These are phyloP conservation scores for Heterohyrax brucei DNA, from an alignment of 2,797 vertebrate species.

Conservation along the genomic window DNA sequence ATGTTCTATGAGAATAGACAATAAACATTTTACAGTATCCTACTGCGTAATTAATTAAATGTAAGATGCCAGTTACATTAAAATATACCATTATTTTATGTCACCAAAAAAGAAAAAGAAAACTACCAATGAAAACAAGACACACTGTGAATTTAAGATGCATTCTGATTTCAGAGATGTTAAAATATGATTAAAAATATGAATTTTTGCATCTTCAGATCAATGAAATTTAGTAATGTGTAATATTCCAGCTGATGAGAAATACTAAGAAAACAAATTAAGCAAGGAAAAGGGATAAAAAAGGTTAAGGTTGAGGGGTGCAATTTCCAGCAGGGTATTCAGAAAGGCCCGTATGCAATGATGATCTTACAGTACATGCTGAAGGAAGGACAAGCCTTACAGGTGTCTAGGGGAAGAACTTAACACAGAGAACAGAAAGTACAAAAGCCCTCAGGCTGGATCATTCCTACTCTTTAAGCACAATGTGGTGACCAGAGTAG, in stretches of 20 bases:
- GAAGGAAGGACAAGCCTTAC: not conserved
- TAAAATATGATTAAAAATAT: not conserved
- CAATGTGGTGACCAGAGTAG: not conserved
- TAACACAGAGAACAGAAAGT: not conserved
- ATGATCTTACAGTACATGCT: not conserved
- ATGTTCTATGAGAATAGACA: not conserved
- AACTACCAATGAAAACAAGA: constrained; percentile 20
- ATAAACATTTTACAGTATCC: not conserved
- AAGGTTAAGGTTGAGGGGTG: not conserved
- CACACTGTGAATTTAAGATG: not conserved
- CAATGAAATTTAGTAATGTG: not conserved
- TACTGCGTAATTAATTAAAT: not conserved
- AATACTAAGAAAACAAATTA: not conserved
- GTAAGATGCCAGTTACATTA: not conserved
- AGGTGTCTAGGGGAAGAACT: not conserved
- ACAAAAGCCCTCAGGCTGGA: not conserved
- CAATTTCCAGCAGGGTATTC: not conserved
- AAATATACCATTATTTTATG: not conserved
- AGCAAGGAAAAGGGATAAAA: not conserved
- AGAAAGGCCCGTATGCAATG: not conserved
- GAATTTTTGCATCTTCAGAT: not conserved
- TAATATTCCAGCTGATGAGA: not conserved
- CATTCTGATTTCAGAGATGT: not conserved
- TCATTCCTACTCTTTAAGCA: not conserved
- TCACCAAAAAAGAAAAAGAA: not conserved